Percentiles rank a stretch among this genome's conserved stretches.
Evolutionary conservation across 2,797 vertebrate species (phyloP).

Genomic region (Sebastes flavidus): DNA sequence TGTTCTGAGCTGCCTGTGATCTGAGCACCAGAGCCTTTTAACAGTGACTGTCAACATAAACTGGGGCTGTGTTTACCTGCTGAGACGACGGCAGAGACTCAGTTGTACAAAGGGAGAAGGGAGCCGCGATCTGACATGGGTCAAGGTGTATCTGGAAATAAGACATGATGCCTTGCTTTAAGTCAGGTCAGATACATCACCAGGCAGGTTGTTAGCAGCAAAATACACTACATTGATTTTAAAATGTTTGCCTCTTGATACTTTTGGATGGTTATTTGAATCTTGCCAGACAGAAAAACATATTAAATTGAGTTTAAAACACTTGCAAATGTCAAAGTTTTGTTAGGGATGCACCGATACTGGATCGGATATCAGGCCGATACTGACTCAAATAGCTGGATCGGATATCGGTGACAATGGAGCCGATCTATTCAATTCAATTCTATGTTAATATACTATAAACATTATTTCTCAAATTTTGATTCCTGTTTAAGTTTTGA

Average conservation of each 20-base stretch:
- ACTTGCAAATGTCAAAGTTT: background rate
- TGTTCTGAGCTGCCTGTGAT: constrained; percentile 57
- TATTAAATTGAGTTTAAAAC: background rate
- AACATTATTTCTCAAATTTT: no score
- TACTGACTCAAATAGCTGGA: no score
- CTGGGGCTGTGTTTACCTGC: constrained; percentile 46
- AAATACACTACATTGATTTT: constrained; percentile 3
- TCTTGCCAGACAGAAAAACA: background rate
- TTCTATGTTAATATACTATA: no score
- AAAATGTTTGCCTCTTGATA: background rate
- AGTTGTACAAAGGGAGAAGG: constrained; percentile 10
- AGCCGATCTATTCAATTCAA: no score
- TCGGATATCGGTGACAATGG: no score
- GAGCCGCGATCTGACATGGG: constrained; percentile 35
- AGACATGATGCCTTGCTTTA: constrained; percentile 41
- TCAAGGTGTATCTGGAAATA: constrained; percentile 41
- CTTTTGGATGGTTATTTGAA: background rate
- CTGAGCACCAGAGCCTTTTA: constrained; percentile 48
- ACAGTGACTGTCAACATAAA: constrained; percentile 47
- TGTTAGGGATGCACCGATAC: background rate
- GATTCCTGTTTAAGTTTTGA: no score
- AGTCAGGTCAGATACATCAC: constrained; percentile 45
- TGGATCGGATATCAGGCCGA: no score
- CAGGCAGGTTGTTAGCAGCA: constrained; percentile 1
- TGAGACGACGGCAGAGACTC: constrained; percentile 37